Percentiles rank a stretch among this genome's conserved stretches.
These are phyloP conservation scores for Proisotoma minuta DNA, from an alignment of 2,888 invertebrate species.

Conservation along the genomic window DNA sequence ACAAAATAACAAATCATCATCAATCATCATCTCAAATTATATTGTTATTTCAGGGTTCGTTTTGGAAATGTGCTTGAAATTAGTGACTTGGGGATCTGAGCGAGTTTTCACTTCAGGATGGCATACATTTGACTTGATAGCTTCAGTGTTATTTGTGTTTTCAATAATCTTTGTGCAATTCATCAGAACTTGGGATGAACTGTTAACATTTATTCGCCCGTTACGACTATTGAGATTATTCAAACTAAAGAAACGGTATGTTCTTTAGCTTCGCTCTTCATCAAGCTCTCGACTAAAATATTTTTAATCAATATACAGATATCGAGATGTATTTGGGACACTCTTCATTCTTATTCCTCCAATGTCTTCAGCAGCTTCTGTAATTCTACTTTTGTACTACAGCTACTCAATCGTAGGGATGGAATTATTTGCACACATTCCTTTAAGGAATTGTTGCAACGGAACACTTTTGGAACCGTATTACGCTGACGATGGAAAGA, in stretches of 20 bases:
- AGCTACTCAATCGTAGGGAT: conserved; percentile 86
- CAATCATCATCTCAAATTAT: conserved; percentile 10
- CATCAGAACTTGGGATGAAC: conserved; percentile 53
- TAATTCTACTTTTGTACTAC: conserved; percentile 61
- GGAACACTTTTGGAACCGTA: conserved; percentile 50
- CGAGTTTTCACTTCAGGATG: conserved; percentile 75
- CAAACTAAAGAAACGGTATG: conserved; percentile 48
- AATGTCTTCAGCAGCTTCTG: conserved; percentile 67
- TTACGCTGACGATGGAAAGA: conserved; percentile 58
- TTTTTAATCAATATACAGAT: conserved; percentile 54
- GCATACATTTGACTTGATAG: conserved; percentile 74
- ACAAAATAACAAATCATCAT: background rate
- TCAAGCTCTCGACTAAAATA: conserved; percentile 19
- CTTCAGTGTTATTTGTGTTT: conserved; percentile 56
- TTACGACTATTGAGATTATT: conserved; percentile 53
- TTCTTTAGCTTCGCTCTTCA: conserved; percentile 16
- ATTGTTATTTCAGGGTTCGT: conserved; percentile 63
- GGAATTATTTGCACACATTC: conserved; percentile 73
- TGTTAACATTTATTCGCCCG: conserved; percentile 62
- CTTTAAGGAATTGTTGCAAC: conserved; percentile 72
- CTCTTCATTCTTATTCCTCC: conserved; percentile 73
- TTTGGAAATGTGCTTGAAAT: conserved; percentile 66
- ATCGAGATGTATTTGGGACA: conserved; percentile 74
- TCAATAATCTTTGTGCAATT: conserved; percentile 39
- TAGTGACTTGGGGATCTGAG: conserved; percentile 66